Evolutionary conservation across 2,797 vertebrate genomes (phyloP), one percentile per base, ranked within the genome.

Genomic region (Linurgus olivaceus): DNA sequence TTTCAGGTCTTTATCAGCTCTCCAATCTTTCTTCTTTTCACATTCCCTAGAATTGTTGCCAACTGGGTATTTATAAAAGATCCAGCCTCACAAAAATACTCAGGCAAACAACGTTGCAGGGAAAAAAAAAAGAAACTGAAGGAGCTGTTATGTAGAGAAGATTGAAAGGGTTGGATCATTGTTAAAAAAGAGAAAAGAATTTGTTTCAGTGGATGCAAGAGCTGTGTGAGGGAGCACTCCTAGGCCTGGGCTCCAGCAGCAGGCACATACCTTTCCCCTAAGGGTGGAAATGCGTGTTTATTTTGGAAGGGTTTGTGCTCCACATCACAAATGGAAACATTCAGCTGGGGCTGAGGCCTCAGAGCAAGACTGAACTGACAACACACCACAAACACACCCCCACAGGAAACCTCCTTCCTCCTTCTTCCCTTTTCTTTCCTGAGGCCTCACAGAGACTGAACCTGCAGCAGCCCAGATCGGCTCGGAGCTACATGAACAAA

Each of bases 391-490:
- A 29, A 76, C 52, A 63, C 86, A 86, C 71, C 33, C 94, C 90
- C 91, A 94, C 96, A 96, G 96, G 97, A 97, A 97, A 86, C 84
- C 85, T 85, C 95, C 78, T 95, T 95, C 94, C 94, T 94, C 57
- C 58, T 4, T 11, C 61, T 15, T 10, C 13, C 50, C 5, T 89
- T 88, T 93, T 96, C 96, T 37, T 95, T 96, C 94, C 95, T 90
- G 87, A 95, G 91, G 96, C 95, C 93, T 87, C 94, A 51, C 81
- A 86, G 62, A 3, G 3, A 19, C 79, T 8, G 76, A 86, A 59
- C 62, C 16, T 31, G 47, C 62, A 89, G 33, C 62, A 72, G 71
- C 74, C 35, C 37, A 38, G 38, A 28, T 6, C 68, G 48, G 20
- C 83, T 68, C 81, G 13, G 13, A 90, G 37, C 72, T 38, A 6